Evolutionary conservation across 2,888 invertebrate genomes (phyloP).

Genomic region (Rhagium mordax): DNA sequence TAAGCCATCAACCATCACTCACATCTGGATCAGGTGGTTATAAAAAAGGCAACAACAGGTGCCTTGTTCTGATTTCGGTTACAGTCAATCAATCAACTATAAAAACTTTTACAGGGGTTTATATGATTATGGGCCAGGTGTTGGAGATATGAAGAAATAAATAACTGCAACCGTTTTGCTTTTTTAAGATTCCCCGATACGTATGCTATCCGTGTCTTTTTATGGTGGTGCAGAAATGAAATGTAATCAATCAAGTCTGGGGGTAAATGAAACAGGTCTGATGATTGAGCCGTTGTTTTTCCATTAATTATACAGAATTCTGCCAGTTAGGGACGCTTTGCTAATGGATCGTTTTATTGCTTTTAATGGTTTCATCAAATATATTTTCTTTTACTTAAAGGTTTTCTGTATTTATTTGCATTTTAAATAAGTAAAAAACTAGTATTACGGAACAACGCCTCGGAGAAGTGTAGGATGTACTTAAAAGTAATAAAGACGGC

Average conservation of each 20-base stretch:
- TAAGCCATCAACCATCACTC: neutral
- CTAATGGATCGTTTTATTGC: conserved; percentile 34
- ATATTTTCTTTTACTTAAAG: neutral
- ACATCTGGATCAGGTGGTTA: conserved; percentile 11
- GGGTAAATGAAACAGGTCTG: neutral
- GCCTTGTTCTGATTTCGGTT: conserved; percentile 8
- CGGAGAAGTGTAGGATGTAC: no score
- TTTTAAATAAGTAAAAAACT: no score
- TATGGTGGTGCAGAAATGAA: conserved; percentile 10
- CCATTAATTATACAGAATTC: conserved; percentile 16
- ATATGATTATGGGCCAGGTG: conserved; percentile 25
- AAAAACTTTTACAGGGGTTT: conserved; percentile 11
- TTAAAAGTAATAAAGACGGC: no score
- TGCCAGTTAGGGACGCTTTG: conserved; percentile 9
- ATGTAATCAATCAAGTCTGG: conserved; percentile 26
- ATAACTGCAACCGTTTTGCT: neutral
- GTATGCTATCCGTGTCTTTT: conserved; percentile 1
- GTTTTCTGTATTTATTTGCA: no score
- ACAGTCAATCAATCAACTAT: conserved; percentile 26
- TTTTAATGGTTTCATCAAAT: conserved; percentile 22
- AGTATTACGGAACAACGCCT: no score
- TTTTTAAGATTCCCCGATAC: neutral
- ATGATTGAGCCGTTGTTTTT: conserved; percentile 22
- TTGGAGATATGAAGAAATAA: conserved; percentile 12
- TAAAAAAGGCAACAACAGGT: conserved; percentile 23